Base-by-base conservation (phyloP, 2,888 invertebrate genomes). In the Thereva nobilitata region DNA sequence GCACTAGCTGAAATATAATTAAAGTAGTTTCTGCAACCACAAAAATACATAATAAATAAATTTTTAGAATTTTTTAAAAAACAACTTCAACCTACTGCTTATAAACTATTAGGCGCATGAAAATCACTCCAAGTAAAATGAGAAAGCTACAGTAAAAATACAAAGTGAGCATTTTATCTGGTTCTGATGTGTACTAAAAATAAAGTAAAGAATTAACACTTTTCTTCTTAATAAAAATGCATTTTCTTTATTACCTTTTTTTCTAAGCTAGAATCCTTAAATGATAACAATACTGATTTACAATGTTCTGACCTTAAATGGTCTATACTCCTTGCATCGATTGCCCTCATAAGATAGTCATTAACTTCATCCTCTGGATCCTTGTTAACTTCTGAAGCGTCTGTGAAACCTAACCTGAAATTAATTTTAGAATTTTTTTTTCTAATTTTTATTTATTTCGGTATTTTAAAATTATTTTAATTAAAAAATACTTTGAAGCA, bases 271-370 rank as follows among this genome's bases (percentile, higher is more conserved):
- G 83, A 79, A 74, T 94, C 88, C 70, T 91, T 88, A 84, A 97
- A 97, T 70, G 90, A 91, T 67, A 97, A 86, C 37, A 93, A 85
- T 78, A 95, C 85, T 0, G 90, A 89, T 64, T 88, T 87, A 79
- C 97, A 97, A 79, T 97, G 95, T 77, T 97, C 93, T 1, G 90
- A 86, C 64, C 94, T 85, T 64, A 96, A 85, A 61, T 91, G 87
- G 82, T 97, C 95, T 67, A 95, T 93, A 78, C 94, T 94, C 64
- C 96, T 86, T 1, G 96, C 96, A 80, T 97, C 96, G 71, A 97
- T 97, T 9, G 97, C 97, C 72, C 93, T 89, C 86, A 94, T 93
- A 72, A 98, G 84, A 80, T 97, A 97, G 74, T 97, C 97, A 78
- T 97, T 96, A 34, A 96, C 95, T 81, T 96, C 96, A 73, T 95